Conservation (phyloP, 2,797 vertebrate species). For the Craterocephalus amniculus region DNA sequence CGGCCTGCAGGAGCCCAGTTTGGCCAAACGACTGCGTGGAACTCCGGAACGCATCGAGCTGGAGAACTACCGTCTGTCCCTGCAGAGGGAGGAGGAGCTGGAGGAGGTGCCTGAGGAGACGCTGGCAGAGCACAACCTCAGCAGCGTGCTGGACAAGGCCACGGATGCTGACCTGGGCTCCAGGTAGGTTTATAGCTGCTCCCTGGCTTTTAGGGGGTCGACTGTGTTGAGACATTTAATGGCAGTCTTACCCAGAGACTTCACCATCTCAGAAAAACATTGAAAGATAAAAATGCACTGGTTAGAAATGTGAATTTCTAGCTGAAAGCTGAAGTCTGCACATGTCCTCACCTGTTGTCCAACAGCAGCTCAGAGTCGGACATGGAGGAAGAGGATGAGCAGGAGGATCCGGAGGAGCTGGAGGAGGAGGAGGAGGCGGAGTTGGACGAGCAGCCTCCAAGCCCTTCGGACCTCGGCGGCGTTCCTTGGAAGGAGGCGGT, state of each 20-base stretch:
- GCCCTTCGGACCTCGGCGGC: constrained; percentile 90
- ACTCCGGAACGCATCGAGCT: constrained; percentile 97
- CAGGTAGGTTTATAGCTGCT: constrained; percentile 80
- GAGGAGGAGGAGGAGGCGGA: constrained; percentile 69
- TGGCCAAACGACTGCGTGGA: constrained; percentile 90
- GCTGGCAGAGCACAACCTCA: constrained; percentile 95
- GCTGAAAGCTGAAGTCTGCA: background rate
- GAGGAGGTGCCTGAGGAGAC: constrained; percentile 96
- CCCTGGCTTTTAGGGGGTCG: background rate
- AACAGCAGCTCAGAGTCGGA: constrained; percentile 95
- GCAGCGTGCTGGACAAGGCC: constrained; percentile 93
- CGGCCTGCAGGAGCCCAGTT: constrained; percentile 90
- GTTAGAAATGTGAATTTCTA: too few relatives aligned
- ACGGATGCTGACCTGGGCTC: constrained; percentile 88
- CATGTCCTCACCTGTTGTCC: constrained; percentile 7
- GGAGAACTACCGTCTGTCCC: constrained; percentile 94
- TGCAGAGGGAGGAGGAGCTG: constrained; percentile 91
- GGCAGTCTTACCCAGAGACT: too few relatives aligned
- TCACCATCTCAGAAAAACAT: too few relatives aligned
- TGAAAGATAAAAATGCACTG: too few relatives aligned
- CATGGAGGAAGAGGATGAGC: constrained; percentile 87
- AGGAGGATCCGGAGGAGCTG: constrained; percentile 79
- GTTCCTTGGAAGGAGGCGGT: constrained; percentile 96
- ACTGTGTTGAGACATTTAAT: background rate
- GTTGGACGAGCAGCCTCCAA: constrained; percentile 73